These are phyloP conservation scores for Eolophus roseicapilla DNA, from an alignment of 2,113 vertebrate species.

Conservation along the genomic window DNA sequence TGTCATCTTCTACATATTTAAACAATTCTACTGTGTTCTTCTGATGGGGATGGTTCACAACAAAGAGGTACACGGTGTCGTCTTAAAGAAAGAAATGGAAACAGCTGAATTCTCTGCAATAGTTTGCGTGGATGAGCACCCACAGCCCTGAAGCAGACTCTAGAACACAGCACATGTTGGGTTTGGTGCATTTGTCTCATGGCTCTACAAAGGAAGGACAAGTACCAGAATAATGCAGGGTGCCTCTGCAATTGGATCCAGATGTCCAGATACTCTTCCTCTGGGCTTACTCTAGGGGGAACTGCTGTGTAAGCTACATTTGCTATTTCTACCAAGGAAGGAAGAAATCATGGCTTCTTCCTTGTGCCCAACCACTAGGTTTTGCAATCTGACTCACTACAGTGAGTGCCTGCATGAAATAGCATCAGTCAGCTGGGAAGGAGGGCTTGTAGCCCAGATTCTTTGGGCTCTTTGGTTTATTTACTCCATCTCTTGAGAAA, in stretches of 20 bases:
- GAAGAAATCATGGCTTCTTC: background rate
- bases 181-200: background rate
- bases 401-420: background rate
- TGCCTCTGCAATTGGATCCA: background rate
- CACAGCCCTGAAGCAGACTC: background rate
- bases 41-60: slow-evolving; percentile 87
- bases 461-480: background rate
- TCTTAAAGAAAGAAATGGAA: slow-evolving; percentile 69
- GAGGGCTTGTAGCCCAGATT: background rate
- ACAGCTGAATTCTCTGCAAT: background rate
- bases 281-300: background rate
- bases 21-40: slow-evolving; percentile 88
- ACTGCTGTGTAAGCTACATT: background rate
- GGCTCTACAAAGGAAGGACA: background rate
- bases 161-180: background rate
- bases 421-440: background rate
- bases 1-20: slow-evolving; percentile 82
- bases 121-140: background rate
- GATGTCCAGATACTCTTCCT: background rate
- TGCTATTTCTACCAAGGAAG: background rate
- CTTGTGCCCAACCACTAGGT: background rate
- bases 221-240: background rate
- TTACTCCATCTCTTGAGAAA: background rate
- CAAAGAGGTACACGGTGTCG: slow-evolving; percentile 82
- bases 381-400: background rate